phyloP scores from a whole-genome alignment of 2,797 vertebrate genomes.

The Forpus xanthops region DNA sequence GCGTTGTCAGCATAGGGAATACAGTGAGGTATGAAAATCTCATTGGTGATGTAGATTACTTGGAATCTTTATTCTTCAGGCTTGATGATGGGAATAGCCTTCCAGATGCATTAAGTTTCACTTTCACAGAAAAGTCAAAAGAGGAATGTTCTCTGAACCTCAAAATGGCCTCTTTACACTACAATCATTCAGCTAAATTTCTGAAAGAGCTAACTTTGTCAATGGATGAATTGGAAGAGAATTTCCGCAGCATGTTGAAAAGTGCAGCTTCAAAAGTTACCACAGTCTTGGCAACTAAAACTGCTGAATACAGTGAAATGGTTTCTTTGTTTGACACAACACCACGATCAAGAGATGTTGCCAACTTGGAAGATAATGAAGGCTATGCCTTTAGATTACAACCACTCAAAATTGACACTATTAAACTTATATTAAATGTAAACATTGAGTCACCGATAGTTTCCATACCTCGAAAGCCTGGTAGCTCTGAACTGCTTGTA shows the following conservation, averaged over 20 bases:
- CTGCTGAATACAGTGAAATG: constrained; percentile 96
- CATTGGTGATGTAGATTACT: constrained; percentile 68
- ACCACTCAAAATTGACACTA: constrained; percentile 75
- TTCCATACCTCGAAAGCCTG: constrained; percentile 91
- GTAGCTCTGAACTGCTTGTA: constrained; percentile 90
- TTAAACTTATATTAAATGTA: constrained; percentile 91
- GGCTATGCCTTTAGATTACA: constrained; percentile 55
- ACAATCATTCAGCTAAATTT: constrained; percentile 96
- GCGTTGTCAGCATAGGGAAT: constrained; percentile 95
- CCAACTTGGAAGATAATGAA: constrained; percentile 78
- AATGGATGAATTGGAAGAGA: constrained; percentile 95
- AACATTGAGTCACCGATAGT: constrained; percentile 96
- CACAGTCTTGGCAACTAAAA: constrained; percentile 92
- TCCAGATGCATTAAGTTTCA: constrained; percentile 90
- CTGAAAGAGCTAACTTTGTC: constrained; percentile 92
- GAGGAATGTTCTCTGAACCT: constrained; percentile 89
- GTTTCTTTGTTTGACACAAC: constrained; percentile 92
- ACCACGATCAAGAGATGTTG: constrained; percentile 75
- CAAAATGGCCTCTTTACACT: constrained; percentile 96
- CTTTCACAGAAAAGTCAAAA: constrained; percentile 85
- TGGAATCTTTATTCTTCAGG: constrained; percentile 69
- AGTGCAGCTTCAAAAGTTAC: constrained; percentile 93
- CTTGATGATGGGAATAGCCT: constrained; percentile 69
- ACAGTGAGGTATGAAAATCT: constrained; percentile 77
- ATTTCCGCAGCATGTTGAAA: constrained; percentile 93